These are phyloP conservation scores for Piscicola geometra DNA, from an alignment of 2,888 invertebrate species.

Conservation along the genomic window DNA sequence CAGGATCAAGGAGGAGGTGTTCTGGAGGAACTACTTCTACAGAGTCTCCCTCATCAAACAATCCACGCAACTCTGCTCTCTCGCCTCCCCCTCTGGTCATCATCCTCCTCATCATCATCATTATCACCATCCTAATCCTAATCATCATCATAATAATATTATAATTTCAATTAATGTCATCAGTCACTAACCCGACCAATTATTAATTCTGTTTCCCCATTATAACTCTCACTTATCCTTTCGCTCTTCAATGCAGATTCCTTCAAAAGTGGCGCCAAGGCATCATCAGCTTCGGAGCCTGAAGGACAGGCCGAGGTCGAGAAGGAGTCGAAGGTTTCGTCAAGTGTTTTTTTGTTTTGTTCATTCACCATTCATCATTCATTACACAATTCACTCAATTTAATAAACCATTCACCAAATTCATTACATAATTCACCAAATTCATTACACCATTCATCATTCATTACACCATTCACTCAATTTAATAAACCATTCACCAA, in stretches of 20 bases:
- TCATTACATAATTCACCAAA: no score
- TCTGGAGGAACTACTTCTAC: slow-evolving; percentile 99
- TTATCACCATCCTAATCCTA: not conserved
- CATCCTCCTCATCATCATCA: not conserved
- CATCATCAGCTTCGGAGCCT: not conserved
- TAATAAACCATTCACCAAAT: no score
- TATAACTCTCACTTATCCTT: no score
- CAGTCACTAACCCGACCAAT: not conserved
- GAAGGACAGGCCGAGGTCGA: not conserved
- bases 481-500: no score
- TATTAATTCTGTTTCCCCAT: no score
- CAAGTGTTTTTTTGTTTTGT: no score
- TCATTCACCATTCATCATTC: no score
- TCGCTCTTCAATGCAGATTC: no score
- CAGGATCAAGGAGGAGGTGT: slow-evolving; percentile 78
- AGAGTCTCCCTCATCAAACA: slow-evolving; percentile 96
- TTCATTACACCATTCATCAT: no score
- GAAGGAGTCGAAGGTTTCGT: not conserved
- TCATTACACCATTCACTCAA: no score
- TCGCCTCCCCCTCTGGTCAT: slow-evolving; percentile 54
- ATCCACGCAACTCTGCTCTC: slow-evolving; percentile 76
- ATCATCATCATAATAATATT: no score
- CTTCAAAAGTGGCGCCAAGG: not conserved
- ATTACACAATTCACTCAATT: no score
- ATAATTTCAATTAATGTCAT: not conserved